Evolutionary conservation across 2,797 vertebrate genomes (phyloP).

Genomic region (Tragopan temminckii): DNA sequence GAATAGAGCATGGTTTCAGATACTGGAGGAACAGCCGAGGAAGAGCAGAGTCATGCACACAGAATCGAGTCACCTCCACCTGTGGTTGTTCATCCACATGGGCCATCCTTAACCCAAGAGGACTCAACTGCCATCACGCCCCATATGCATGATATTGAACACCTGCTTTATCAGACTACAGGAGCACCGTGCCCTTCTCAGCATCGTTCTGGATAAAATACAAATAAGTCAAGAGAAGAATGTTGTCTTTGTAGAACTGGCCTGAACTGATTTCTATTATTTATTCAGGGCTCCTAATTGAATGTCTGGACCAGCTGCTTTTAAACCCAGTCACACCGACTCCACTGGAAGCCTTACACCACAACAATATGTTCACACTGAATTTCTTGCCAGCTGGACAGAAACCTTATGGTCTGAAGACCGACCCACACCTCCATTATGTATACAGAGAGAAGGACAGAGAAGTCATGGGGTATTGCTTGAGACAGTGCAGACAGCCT

Average conservation of each 20-base stretch:
- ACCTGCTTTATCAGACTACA: not conserved
- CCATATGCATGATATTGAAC: fast-evolving
- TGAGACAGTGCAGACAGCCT: not conserved
- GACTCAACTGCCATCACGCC: not conserved
- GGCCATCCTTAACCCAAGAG: not conserved
- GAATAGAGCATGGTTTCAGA: not conserved
- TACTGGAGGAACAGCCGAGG: not conserved
- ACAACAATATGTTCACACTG: not conserved
- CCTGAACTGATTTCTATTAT: not conserved
- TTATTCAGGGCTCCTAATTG: slow-evolving; percentile 28
- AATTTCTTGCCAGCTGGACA: not conserved
- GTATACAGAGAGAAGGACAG: not conserved
- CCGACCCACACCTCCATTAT: not conserved
- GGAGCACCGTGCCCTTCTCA: not conserved
- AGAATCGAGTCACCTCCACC: not conserved
- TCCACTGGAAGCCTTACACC: not conserved
- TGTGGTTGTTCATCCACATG: fast-evolving
- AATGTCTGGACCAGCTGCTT: not conserved
- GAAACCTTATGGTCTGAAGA: not conserved
- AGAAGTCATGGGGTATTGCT: not conserved
- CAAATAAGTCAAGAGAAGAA: not conserved
- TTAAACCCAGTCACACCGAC: not conserved
- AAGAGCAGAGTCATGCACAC: fast-evolving
- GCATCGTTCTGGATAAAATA: not conserved
- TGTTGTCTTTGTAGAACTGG: not conserved